Percentiles rank a stretch among this genome's conserved stretches.
phyloP scores from a whole-genome alignment of 2,797 vertebrate genomes.

The Antrozous pallidus region DNA sequence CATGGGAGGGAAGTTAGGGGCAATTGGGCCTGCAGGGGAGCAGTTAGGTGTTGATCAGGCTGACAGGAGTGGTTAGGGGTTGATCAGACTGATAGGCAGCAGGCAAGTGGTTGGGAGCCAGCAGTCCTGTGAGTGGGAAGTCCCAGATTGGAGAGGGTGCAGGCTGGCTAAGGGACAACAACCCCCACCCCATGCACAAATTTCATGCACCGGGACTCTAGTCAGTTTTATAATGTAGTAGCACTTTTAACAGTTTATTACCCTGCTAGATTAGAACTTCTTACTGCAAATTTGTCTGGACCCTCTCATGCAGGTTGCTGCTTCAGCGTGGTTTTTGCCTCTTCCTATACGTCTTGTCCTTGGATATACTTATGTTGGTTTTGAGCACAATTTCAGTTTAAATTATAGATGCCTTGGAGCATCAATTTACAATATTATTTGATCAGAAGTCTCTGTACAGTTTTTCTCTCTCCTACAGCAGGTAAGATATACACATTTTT shows the following conservation, averaged over 20 bases:
- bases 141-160: too few relatives aligned
- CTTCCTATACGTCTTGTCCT: not conserved
- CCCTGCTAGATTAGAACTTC: not conserved
- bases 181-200: too few relatives aligned
- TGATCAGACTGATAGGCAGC: too few relatives aligned
- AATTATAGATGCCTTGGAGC: not conserved
- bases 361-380: not conserved
- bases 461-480: not conserved
- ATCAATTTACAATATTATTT: not conserved
- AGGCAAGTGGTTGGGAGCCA: too few relatives aligned
- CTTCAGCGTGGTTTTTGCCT: not conserved
- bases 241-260: conserved; percentile 15
- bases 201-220: too few relatives aligned
- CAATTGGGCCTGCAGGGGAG: too few relatives aligned
- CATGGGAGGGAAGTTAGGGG: too few relatives aligned
- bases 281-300: not conserved
- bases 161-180: too few relatives aligned
- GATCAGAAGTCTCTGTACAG: not conserved
- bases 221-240: not conserved
- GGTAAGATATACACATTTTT: not conserved
- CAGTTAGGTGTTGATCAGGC: too few relatives aligned
- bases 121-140: too few relatives aligned
- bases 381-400: not conserved
- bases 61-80: too few relatives aligned
- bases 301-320: not conserved